Percentiles rank a stretch among this genome's conserved stretches.
These are phyloP conservation scores for Anneissia japonica DNA, from an alignment of 35 echinoderm and acorn worm genomes.

Conservation along the genomic window DNA sequence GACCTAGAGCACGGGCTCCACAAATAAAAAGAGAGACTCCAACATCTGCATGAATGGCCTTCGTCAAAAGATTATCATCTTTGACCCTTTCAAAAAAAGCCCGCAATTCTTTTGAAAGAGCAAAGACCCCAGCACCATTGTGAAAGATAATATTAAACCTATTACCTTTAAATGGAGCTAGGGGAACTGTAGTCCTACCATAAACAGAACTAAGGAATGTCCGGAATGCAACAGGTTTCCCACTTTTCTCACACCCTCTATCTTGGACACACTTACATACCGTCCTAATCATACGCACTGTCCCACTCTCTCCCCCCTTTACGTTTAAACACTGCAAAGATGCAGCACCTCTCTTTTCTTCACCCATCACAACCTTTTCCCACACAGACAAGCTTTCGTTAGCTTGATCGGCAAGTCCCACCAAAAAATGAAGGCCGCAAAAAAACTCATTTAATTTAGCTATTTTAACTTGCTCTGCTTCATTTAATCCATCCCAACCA, in stretches of 20 bases:
- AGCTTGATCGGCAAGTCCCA: slow-evolving; percentile 47
- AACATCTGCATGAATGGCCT: slow-evolving; percentile 45
- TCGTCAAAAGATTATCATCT: slow-evolving; percentile 41
- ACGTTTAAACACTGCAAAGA: neutral
- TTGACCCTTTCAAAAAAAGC: slow-evolving; percentile 42
- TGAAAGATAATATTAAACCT: slow-evolving; percentile 67
- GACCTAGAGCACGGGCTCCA: slow-evolving; percentile 25
- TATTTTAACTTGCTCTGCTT: slow-evolving; percentile 8
- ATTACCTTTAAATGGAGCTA: slow-evolving; percentile 54
- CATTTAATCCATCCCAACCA: slow-evolving; percentile 27
- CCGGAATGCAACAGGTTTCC: slow-evolving; percentile 32
- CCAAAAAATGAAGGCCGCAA: slow-evolving; percentile 73
- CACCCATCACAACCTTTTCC: slow-evolving; percentile 42
- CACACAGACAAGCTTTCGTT: neutral
- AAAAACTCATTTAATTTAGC: slow-evolving; percentile 60
- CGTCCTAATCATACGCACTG: slow-evolving; percentile 1
- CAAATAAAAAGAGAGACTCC: slow-evolving; percentile 15
- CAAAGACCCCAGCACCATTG: slow-evolving; percentile 42
- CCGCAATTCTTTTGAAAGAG: neutral
- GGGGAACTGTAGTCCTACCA: neutral
- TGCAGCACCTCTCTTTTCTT: slow-evolving; percentile 30
- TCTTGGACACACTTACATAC: slow-evolving; percentile 53
- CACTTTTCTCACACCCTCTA: slow-evolving; percentile 29
- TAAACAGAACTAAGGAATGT: slow-evolving; percentile 7
- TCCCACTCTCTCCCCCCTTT: slow-evolving; percentile 12